These are phyloP conservation scores for Aphidius colemani DNA, from an alignment of 2,888 invertebrate species.

Conservation along the genomic window DNA sequence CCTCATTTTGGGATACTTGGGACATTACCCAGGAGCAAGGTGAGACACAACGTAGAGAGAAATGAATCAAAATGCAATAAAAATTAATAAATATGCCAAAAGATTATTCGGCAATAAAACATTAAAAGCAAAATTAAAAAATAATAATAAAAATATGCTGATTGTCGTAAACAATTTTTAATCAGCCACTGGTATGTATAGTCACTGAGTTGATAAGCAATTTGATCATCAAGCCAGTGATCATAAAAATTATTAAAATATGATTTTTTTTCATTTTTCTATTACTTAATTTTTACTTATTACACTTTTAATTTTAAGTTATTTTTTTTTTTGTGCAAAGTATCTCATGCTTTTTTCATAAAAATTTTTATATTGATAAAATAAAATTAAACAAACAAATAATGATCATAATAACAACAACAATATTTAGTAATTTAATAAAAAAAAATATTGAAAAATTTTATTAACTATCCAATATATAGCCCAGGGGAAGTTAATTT, in stretches of 20 bases:
- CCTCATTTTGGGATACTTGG: too few relatives aligned
- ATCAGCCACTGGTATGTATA: conserved; percentile 15
- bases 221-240: neutral
- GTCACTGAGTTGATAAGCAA: neutral
- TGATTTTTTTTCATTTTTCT: too few relatives aligned
- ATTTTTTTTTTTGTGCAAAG: too few relatives aligned
- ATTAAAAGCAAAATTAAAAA: neutral
- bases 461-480: conserved; percentile 23
- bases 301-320: too few relatives aligned
- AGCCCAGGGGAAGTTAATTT: conserved; percentile 29
- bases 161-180: conserved; percentile 14
- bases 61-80: conserved; percentile 33
- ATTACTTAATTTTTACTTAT: too few relatives aligned
- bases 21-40: conserved; percentile 48
- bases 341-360: too few relatives aligned
- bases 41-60: conserved; percentile 59
- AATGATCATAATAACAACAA: too few relatives aligned
- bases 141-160: conserved; percentile 14
- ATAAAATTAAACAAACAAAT: too few relatives aligned
- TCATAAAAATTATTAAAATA: neutral
- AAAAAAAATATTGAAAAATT: neutral
- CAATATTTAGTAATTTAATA: too few relatives aligned
- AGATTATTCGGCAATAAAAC: neutral
- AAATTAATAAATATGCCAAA: conserved; percentile 5
- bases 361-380: too few relatives aligned